These are phyloP conservation scores for Indicator indicator DNA, from an alignment of 2,113 vertebrate species.

Conservation along the genomic window DNA sequence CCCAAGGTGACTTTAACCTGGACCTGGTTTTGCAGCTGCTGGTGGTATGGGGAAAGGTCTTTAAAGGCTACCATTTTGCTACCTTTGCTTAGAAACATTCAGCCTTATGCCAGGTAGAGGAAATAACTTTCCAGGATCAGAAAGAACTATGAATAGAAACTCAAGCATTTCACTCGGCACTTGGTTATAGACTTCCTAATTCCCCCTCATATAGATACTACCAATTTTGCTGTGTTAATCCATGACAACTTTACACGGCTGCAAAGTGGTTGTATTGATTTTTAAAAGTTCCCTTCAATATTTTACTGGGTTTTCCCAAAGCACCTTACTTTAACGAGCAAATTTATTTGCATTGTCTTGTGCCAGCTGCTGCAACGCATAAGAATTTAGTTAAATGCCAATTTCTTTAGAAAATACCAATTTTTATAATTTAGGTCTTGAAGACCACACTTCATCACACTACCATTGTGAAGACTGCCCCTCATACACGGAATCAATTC, in stretches of 20 bases:
- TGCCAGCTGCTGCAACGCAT: neutral
- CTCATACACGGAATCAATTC: neutral
- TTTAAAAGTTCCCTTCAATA: neutral
- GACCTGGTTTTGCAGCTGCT: neutral
- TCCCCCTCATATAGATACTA: neutral
- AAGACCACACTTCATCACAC: neutral
- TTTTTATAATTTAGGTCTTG: neutral
- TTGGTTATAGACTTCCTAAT: neutral
- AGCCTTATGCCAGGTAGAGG: neutral
- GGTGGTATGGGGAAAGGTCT: neutral
- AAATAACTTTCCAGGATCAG: neutral
- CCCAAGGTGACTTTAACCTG: slow-evolving; percentile 41
- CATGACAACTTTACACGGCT: neutral
- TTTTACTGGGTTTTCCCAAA: neutral
- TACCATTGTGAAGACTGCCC: neutral
- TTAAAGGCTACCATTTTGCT: neutral
- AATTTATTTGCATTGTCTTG: neutral
- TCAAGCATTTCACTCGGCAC: neutral
- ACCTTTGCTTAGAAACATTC: neutral
- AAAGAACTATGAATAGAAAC: neutral
- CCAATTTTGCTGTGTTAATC: neutral
- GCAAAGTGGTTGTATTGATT: neutral
- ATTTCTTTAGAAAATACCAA: neutral
- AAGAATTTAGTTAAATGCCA: neutral
- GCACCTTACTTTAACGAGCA: neutral